Evolutionary conservation across 2,113 vertebrate genomes (phyloP).

Genomic region (Menura novaehollandiae): DNA sequence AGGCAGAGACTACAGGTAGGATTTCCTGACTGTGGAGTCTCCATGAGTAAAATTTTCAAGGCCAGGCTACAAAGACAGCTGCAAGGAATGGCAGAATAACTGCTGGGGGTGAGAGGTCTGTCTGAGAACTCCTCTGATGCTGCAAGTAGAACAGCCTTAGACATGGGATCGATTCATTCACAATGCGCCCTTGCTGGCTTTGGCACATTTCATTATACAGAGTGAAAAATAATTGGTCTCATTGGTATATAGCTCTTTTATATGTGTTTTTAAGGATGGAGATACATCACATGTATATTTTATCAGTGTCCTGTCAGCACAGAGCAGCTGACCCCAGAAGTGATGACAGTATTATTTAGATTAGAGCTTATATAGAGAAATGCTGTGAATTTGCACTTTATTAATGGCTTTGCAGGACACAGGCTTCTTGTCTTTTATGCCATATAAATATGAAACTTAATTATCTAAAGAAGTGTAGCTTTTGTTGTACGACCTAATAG

Average conservation of each 20-base stretch:
- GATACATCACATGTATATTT: neutral
- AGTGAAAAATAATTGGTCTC: constrained; percentile 15
- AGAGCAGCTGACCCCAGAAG: neutral
- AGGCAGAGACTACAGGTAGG: neutral
- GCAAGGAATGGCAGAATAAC: neutral
- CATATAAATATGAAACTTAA: neutral
- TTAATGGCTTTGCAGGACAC: neutral
- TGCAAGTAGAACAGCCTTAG: neutral
- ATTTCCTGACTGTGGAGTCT: neutral
- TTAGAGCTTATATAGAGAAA: neutral
- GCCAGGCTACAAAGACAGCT: neutral
- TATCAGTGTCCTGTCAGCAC: neutral
- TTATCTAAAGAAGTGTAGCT: neutral
- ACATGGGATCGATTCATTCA: neutral
- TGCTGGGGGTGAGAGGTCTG: neutral
- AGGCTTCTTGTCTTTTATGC: neutral
- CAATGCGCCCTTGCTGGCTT: neutral
- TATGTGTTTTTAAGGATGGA: neutral
- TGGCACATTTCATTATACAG: neutral
- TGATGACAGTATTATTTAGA: neutral
- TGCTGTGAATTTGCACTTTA: neutral
- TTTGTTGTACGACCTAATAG: neutral
- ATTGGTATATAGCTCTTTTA: neutral
- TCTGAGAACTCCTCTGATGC: neutral
- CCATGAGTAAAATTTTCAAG: neutral